Conservation (phyloP, 2,797 vertebrate genomes). For the Urosaurus nigricauda region DNA sequence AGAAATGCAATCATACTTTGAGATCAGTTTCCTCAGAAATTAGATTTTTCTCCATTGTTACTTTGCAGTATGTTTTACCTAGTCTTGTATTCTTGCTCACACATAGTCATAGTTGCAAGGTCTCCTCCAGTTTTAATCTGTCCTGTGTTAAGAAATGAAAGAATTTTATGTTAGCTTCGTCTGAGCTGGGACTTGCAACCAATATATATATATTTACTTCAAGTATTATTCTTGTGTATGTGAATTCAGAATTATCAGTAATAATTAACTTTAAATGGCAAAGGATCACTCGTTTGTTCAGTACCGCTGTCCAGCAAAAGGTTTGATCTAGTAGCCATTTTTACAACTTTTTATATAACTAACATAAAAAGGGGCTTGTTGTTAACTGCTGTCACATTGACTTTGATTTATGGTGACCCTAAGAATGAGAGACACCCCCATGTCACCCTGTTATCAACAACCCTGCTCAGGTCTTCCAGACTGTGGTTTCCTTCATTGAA, state of each 20-base stretch:
- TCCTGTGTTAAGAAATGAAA: not conserved
- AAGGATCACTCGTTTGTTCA: not conserved
- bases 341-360: not conserved
- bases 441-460: no score
- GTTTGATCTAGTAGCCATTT: not conserved
- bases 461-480: no score
- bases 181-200: not conserved
- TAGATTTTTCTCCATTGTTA: no score
- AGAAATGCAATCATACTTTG: no score
- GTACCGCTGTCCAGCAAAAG: not conserved
- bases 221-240: not conserved
- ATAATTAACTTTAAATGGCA: not conserved
- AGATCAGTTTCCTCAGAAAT: no score
- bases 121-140: not conserved
- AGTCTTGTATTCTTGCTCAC: not conserved
- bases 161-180: not conserved
- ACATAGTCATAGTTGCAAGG: not conserved
- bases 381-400: no score
- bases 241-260: not conserved
- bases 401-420: no score
- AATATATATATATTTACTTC: not conserved
- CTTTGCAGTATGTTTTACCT: no score
- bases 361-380: no score
- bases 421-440: no score
- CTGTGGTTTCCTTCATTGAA: no score